Evolutionary conservation across 2,113 vertebrate species (phyloP).

Genomic region (Hemichromis elongatus): DNA sequence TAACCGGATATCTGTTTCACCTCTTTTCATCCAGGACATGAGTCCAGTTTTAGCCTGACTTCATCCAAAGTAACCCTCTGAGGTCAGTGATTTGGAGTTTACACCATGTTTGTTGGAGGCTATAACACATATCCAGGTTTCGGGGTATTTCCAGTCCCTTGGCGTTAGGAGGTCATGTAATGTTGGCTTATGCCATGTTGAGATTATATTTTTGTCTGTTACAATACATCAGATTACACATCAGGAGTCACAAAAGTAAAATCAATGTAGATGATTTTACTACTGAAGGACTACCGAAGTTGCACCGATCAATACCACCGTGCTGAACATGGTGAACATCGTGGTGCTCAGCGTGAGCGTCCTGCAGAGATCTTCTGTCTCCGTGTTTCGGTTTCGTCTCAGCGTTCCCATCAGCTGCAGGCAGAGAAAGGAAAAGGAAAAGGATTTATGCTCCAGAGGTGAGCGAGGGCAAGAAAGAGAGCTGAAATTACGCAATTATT

Average conservation of each 20-base stretch:
- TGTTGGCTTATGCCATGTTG: background rate
- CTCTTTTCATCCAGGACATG: background rate
- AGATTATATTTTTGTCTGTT: background rate
- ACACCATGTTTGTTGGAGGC: background rate
- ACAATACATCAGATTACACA: background rate
- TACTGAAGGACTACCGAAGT: too few species aligned
- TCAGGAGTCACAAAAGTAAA: background rate
- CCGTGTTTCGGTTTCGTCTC: background rate
- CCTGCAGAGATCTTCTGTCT: background rate
- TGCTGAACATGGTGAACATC: too few species aligned
- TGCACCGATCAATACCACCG: too few species aligned
- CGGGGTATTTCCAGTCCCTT: background rate
- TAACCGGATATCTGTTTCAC: background rate
- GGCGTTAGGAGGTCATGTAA: background rate
- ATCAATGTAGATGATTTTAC: too few species aligned
- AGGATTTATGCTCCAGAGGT: background rate
- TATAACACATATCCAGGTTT: background rate
- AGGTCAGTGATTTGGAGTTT: background rate
- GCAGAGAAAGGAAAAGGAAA: too few species aligned
- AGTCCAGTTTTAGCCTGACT: rapidly evolving
- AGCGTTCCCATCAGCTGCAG: background rate
- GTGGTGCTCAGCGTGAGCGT: background rate
- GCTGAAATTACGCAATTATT: background rate
- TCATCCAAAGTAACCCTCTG: background rate
- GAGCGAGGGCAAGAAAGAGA: background rate